Evolutionary conservation across 2,888 invertebrate genomes (phyloP).

Genomic region (Diogma glabrata): DNA sequence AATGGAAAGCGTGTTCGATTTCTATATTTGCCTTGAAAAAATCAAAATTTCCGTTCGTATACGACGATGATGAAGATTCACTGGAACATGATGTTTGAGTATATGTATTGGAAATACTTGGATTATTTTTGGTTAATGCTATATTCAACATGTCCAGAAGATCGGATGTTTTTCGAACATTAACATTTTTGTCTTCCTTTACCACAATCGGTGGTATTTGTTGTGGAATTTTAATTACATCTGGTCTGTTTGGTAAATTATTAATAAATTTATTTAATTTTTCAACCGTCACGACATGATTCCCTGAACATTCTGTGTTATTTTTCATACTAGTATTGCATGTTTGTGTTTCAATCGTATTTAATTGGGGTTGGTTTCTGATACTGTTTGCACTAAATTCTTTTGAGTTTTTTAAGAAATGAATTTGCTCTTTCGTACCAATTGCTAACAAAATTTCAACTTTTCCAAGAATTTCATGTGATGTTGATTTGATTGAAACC

Average conservation of each 20-base stretch:
- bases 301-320: too few relatives aligned
- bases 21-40: conserved; percentile 40
- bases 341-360: background rate
- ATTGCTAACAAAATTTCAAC: conserved; percentile 45
- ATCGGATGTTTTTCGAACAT: conserved; percentile 28
- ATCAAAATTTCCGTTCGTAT: background rate
- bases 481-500: conserved; percentile 40
- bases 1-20: conserved; percentile 44
- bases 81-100: background rate
- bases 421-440: conserved; percentile 47
- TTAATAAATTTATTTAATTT: conserved; percentile 3
- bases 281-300: background rate
- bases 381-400: too few relatives aligned
- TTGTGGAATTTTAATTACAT: background rate
- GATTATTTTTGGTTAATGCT: conserved; percentile 23
- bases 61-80: background rate
- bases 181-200: too few relatives aligned
- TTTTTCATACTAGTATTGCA: background rate
- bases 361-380: background rate
- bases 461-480: conserved; percentile 40
- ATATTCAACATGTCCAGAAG: conserved; percentile 33
- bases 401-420: conserved; percentile 37
- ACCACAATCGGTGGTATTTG: conserved; percentile 15
- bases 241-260: background rate
- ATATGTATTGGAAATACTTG: background rate